These are phyloP conservation scores for Catocala sponsa DNA, from an alignment of 2,888 invertebrate species.

Conservation along the genomic window DNA sequence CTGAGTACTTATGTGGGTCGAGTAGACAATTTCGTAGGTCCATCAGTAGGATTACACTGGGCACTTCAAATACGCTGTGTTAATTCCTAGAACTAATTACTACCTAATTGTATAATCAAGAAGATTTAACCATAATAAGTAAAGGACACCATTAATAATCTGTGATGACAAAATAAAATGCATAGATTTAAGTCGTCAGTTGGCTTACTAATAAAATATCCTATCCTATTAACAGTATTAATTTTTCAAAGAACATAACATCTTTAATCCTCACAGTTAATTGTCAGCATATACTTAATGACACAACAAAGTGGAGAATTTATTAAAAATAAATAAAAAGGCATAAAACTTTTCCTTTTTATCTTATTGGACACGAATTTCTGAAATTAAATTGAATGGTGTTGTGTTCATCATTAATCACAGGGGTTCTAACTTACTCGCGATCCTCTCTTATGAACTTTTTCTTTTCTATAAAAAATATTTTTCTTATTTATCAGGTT, in stretches of 20 bases:
- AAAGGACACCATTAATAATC: too few species aligned
- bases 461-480: constrained; percentile 58
- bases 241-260: constrained; percentile 12
- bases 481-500: constrained; percentile 46
- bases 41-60: too few species aligned
- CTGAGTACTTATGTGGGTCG: neutral
- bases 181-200: too few species aligned
- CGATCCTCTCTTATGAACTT: constrained; percentile 62
- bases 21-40: neutral
- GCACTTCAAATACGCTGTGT: too few species aligned
- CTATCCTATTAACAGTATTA: constrained; percentile 1
- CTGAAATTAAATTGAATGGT: constrained; percentile 75
- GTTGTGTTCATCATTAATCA: constrained; percentile 77
- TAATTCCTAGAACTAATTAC: too few species aligned
- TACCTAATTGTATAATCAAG: too few species aligned
- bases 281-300: constrained; percentile 45
- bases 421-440: constrained; percentile 65
- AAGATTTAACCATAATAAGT: too few species aligned
- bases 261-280: constrained; percentile 49
- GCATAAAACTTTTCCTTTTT: constrained; percentile 60
- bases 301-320: constrained; percentile 44
- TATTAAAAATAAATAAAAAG: constrained; percentile 57
- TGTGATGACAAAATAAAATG: too few species aligned
- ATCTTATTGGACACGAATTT: constrained; percentile 68
- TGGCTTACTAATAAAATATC: too few species aligned